Percentiles rank a stretch among this genome's conserved stretches.
These are phyloP conservation scores for Atta colombica DNA, from an alignment of 1,140 invertebrate species.

Conservation along the genomic window DNA sequence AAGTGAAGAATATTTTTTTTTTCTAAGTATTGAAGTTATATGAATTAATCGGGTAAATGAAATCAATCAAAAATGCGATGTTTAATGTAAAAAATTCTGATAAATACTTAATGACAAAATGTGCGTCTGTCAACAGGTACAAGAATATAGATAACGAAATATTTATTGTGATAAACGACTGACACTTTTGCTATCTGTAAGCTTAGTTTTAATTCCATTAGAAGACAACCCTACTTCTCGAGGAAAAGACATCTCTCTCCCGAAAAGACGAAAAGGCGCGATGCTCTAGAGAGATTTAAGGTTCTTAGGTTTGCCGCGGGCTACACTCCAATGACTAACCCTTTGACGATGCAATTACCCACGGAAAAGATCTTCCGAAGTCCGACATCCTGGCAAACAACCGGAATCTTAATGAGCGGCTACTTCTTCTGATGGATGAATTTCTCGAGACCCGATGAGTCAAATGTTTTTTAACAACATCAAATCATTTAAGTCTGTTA, in stretches of 20 bases:
- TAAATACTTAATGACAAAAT: conserved; percentile 70
- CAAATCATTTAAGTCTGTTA: not conserved
- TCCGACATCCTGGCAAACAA: conserved; percentile 79
- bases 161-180: conserved; percentile 81
- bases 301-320: conserved; percentile 73
- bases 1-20: not conserved
- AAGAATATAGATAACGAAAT: conserved; percentile 71
- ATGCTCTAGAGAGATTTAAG: conserved; percentile 70
- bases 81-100: conserved; percentile 26
- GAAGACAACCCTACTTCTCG: conserved; percentile 72
- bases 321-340: conserved; percentile 79
- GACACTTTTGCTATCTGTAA: conserved; percentile 78
- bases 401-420: conserved; percentile 82
- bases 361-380: conserved; percentile 75
- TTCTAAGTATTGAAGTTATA: not conserved
- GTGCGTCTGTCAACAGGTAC: conserved; percentile 53
- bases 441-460: not conserved
- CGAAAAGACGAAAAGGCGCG: conserved; percentile 49
- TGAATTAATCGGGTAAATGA: not conserved
- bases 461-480: not conserved
- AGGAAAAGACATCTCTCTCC: conserved; percentile 28
- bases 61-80: not conserved
- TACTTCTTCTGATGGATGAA: conserved; percentile 2
- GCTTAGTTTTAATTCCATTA: conserved; percentile 85
- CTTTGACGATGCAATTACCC: conserved; percentile 80